Evolutionary conservation across 2,888 invertebrate genomes (phyloP).

Genomic region (Sabatieria punctata): DNA sequence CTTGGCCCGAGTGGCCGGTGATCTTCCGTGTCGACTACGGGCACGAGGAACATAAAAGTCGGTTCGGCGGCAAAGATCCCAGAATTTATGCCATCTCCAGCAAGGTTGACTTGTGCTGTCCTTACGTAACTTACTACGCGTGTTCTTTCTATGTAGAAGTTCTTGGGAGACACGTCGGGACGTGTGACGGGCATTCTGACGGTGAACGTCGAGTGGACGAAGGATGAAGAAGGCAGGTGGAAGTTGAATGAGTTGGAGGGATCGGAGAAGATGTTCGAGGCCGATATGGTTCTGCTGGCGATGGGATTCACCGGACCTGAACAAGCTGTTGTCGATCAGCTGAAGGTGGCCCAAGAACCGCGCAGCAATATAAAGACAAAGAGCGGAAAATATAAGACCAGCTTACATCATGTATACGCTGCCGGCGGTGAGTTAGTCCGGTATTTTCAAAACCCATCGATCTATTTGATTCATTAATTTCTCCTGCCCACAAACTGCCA

Average conservation of each 20-base stretch:
- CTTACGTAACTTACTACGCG: no score
- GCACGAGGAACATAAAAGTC: slow-evolving; percentile 70
- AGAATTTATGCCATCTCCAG: slow-evolving; percentile 79
- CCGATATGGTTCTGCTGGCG: slow-evolving; percentile 79
- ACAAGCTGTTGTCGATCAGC: slow-evolving; percentile 62
- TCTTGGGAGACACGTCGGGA: slow-evolving; percentile 70
- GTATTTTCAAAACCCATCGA: background rate
- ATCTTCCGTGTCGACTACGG: slow-evolving; percentile 95
- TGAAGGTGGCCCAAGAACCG: slow-evolving; percentile 60
- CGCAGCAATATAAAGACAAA: slow-evolving; percentile 77
- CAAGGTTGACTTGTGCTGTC: slow-evolving; percentile 45
- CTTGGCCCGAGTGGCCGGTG: slow-evolving; percentile 96
- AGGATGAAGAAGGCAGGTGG: slow-evolving; percentile 72
- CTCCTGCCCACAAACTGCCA: no score
- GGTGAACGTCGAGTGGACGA: slow-evolving; percentile 78
- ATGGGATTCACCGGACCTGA: slow-evolving; percentile 98
- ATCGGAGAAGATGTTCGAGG: slow-evolving; percentile 52
- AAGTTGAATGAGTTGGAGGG: slow-evolving; percentile 70
- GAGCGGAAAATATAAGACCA: slow-evolving; percentile 56
- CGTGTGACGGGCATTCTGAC: slow-evolving; percentile 77
- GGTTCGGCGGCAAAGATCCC: slow-evolving; percentile 58
- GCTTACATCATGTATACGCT: slow-evolving; percentile 67
- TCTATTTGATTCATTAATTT: no score
- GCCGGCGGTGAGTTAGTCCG: slow-evolving; percentile 58
- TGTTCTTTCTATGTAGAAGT: slow-evolving; percentile 44